Conservation (phyloP, 2,113 vertebrate species). For the Pogona vitticeps region DNA sequence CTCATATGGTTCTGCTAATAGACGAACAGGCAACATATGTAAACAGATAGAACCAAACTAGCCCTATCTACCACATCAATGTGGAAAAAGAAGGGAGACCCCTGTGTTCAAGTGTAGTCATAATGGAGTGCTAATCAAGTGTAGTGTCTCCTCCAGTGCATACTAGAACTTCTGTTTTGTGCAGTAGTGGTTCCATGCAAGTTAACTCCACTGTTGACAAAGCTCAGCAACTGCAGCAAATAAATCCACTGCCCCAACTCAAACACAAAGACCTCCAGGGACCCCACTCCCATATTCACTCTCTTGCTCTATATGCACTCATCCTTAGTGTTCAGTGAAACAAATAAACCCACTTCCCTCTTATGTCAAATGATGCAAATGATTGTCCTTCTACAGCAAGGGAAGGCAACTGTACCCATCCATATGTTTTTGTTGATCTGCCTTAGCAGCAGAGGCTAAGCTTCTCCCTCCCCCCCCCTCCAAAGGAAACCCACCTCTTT, state of each 20-base stretch:
- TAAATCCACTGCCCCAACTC: background rate
- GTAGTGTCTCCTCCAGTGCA: background rate
- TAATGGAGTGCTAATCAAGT: background rate
- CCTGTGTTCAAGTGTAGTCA: background rate
- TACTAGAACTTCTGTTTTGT: background rate
- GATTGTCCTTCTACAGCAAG: background rate
- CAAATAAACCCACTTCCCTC: background rate
- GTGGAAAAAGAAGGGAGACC: too few species aligned
- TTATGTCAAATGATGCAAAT: background rate
- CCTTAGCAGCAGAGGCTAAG: background rate
- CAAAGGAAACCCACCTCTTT: too few species aligned
- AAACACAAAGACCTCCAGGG: background rate
- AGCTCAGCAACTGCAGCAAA: background rate
- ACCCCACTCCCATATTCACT: background rate
- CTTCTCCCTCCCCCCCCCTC: background rate
- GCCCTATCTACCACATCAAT: background rate
- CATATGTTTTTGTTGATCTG: background rate
- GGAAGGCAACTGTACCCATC: background rate
- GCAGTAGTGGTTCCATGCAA: background rate
- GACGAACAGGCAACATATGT: background rate
- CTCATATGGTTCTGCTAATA: background rate
- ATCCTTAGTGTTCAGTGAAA: background rate
- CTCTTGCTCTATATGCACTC: background rate
- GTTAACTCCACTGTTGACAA: background rate
- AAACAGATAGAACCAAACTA: background rate